phyloP scores from a whole-genome alignment of 2,888 invertebrate genomes.

The Drosophila algonquin region DNA sequence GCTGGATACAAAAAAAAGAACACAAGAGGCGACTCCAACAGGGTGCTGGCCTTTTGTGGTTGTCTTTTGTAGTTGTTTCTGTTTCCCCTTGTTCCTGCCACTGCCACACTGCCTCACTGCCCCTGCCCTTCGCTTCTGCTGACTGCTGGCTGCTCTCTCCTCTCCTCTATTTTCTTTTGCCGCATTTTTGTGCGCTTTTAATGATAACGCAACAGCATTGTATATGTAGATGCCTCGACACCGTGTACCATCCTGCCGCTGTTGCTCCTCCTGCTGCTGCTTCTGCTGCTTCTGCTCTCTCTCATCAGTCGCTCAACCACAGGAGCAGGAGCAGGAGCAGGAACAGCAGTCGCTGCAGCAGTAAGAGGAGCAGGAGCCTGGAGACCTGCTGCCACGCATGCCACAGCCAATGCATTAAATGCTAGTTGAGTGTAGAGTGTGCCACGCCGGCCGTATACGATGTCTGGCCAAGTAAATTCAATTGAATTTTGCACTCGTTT shows the following conservation, averaged over 20 bases:
- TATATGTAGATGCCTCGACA: constrained; percentile 34
- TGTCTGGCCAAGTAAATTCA: constrained; percentile 78
- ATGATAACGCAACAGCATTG: constrained; percentile 77
- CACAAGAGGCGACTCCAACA: constrained; percentile 59
- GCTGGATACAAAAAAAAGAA: constrained; percentile 20
- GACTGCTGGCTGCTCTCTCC: constrained; percentile 41
- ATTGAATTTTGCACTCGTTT: constrained; percentile 75
- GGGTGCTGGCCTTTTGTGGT: constrained; percentile 74
- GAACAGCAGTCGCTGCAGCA: too few species aligned
- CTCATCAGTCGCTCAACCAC: constrained; percentile 42
- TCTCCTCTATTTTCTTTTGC: constrained; percentile 65
- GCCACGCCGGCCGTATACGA: constrained; percentile 23
- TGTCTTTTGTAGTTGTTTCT: constrained; percentile 50
- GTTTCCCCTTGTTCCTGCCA: constrained; percentile 10
- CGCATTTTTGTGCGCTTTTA: constrained; percentile 70
- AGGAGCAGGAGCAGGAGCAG: background rate
- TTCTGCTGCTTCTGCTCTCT: background rate
- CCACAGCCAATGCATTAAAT: constrained; percentile 59
- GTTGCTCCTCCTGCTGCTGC: background rate
- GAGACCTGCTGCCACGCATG: constrained; percentile 45
- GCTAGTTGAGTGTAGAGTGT: constrained; percentile 37
- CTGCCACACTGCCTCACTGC: background rate
- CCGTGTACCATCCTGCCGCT: background rate
- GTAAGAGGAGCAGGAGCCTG: background rate
- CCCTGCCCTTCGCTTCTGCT: constrained; percentile 1